These are phyloP conservation scores for Pyrgilauda ruficollis DNA, from an alignment of 2,113 vertebrate species.

Conservation along the genomic window DNA sequence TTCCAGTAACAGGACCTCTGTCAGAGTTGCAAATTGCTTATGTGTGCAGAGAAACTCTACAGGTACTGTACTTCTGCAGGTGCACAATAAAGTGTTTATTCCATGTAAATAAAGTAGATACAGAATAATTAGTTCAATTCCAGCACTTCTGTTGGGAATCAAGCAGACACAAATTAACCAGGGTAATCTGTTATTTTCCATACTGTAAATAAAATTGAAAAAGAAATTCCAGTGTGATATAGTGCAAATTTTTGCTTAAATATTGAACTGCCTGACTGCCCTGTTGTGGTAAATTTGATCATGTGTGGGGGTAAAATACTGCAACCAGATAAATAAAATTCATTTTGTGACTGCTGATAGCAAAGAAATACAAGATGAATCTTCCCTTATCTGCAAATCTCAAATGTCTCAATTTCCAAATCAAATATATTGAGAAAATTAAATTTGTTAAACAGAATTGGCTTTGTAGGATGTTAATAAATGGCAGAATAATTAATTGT, in stretches of 20 bases:
- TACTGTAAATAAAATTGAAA: background rate
- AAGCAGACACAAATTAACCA: background rate
- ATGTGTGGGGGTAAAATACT: background rate
- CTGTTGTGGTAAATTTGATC: background rate
- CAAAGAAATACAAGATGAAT: background rate
- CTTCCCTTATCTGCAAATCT: background rate
- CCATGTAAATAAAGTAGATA: background rate
- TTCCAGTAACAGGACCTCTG: slow-evolving; percentile 92
- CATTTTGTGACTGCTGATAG: background rate
- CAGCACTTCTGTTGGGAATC: background rate
- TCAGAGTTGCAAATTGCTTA: slow-evolving; percentile 95
- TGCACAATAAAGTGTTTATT: background rate
- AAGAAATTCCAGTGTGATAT: background rate
- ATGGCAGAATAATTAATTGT: background rate
- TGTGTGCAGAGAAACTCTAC: slow-evolving; percentile 93
- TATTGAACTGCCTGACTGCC: background rate
- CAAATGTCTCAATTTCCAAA: background rate
- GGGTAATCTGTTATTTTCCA: background rate
- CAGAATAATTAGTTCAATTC: background rate
- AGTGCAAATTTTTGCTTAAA: background rate
- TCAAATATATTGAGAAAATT: background rate
- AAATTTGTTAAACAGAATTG: background rate
- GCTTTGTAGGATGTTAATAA: background rate
- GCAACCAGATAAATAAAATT: background rate
- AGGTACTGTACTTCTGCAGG: slow-evolving; percentile 76